phyloP scores from a whole-genome alignment of 2,113 vertebrate species.

The Pelobates fuscus region DNA sequence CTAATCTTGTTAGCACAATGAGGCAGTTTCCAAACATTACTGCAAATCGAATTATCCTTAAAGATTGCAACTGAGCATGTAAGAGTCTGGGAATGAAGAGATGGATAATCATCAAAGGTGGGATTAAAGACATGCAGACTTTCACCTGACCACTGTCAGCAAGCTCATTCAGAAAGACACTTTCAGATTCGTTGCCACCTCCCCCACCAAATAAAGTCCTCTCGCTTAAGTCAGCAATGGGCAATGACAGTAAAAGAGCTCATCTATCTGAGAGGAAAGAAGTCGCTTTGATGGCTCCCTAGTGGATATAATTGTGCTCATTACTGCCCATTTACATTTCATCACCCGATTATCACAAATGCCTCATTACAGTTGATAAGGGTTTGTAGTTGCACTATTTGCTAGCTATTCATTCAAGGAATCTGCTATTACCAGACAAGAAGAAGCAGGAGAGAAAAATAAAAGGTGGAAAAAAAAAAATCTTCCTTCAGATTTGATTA shows the following conservation, averaged over 20 bases:
- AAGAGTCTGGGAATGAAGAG: slow-evolving; percentile 46
- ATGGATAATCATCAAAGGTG: slow-evolving; percentile 67
- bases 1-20: slow-evolving; percentile 86
- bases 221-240: slow-evolving; percentile 53
- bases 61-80: slow-evolving; percentile 63
- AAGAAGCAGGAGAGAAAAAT: slow-evolving; percentile 42
- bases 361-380: slow-evolving; percentile 79
- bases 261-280: slow-evolving; percentile 76
- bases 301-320: slow-evolving; percentile 84
- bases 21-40: slow-evolving; percentile 86
- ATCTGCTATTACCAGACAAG: slow-evolving; percentile 59
- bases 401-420: slow-evolving; percentile 71
- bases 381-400: slow-evolving; percentile 64
- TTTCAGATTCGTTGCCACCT: slow-evolving; percentile 22
- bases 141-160: slow-evolving; percentile 56
- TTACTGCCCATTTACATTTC: slow-evolving; percentile 95
- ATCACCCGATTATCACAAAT: slow-evolving; percentile 85
- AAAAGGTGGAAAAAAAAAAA: slow-evolving; percentile 65
- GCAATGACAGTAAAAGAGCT: slow-evolving; percentile 68
- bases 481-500: slow-evolving; percentile 82
- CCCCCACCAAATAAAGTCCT: neutral
- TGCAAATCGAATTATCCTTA: slow-evolving; percentile 83
- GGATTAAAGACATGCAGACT: slow-evolving; percentile 67
- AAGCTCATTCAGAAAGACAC: slow-evolving; percentile 52
- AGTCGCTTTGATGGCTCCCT: slow-evolving; percentile 76